Evolutionary conservation across 2,113 vertebrate genomes (phyloP), one percentile per base, ranked within the genome.

Genomic region (Dascyllus trimaculatus): DNA sequence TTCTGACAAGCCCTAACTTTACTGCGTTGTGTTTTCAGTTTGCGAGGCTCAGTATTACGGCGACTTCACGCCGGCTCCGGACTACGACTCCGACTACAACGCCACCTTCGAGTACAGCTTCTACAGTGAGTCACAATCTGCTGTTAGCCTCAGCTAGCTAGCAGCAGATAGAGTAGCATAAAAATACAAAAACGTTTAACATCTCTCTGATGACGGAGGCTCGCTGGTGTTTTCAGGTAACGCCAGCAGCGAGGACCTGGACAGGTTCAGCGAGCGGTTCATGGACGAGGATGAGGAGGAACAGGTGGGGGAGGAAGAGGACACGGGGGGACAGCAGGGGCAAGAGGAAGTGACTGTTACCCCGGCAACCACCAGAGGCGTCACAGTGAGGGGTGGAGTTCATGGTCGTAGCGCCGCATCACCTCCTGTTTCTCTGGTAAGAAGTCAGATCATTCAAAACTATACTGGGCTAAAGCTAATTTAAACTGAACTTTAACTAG

Each of bases 81-180:
- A 86, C 51, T 89, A 89, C 52, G 68, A 82, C n/a, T 21, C 21
- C 2, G 81, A 85, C 61, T 63, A 54, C 71, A 86, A 86, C 52
- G 17, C 62, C 38, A 88, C 82, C 76, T 71, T 90, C 18, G 52
- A 73, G 0, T 83, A 80, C 86, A 83, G 22, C 53, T 90, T 91
- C 64, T 91, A 24, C 81, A 91, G 90, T 91, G 22, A 85, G 89
- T 80, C 32, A 35, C 32, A 35, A 7, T 35, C 7, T 35, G 32
- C 1, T 13, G 4, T 46, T 46, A 46, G 13, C 7, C 32, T 8
- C 32, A 35, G 7, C 32, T 10, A 35, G 7, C 32, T 35, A 35
- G 32, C 9, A 35, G 32, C 9, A 2, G 32, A 35, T 35, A 8
- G 9, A 35, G 32, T 35, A 9, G 32, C 9, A 35, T 35, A 9